Percentiles rank a stretch among this genome's conserved stretches.
phyloP scores from a whole-genome alignment of 2,888 invertebrate genomes.

The Neoscelio sp. region DNA sequence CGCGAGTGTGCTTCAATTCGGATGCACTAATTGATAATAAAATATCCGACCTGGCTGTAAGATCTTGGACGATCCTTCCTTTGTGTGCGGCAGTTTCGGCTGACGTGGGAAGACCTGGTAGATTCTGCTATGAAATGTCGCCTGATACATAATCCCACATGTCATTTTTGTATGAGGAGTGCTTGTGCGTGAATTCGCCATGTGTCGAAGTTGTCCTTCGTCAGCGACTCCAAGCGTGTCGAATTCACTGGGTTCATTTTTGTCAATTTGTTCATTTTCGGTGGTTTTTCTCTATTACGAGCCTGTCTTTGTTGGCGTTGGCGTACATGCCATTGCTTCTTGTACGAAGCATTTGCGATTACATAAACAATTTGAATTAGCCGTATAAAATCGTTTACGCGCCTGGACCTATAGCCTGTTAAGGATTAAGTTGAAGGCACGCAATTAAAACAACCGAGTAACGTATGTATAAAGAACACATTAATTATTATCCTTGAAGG shows the following conservation, averaged over 20 bases:
- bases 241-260: not conserved
- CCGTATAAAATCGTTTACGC: too few species aligned
- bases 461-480: too few species aligned
- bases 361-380: too few species aligned
- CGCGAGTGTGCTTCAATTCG: conserved; percentile 31
- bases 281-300: too few species aligned
- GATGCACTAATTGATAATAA: conserved; percentile 35
- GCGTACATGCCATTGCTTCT: too few species aligned
- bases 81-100: not conserved
- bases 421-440: too few species aligned
- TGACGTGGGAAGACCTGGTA: not conserved
- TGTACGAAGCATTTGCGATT: too few species aligned
- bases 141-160: conserved; percentile 61
- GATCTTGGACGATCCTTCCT: conserved; percentile 9
- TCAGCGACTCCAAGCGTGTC: not conserved
- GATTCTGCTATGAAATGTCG: not conserved
- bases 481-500: too few species aligned
- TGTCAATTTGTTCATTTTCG: too few species aligned
- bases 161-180: conserved; percentile 63
- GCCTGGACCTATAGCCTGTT: too few species aligned
- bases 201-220: conserved; percentile 56
- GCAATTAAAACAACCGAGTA: too few species aligned
- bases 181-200: conserved; percentile 64
- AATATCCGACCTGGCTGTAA: conserved; percentile 29
- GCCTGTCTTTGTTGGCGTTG: too few species aligned